phyloP scores from a whole-genome alignment of 2,797 vertebrate genomes.

The Darevskia mixta region DNA sequence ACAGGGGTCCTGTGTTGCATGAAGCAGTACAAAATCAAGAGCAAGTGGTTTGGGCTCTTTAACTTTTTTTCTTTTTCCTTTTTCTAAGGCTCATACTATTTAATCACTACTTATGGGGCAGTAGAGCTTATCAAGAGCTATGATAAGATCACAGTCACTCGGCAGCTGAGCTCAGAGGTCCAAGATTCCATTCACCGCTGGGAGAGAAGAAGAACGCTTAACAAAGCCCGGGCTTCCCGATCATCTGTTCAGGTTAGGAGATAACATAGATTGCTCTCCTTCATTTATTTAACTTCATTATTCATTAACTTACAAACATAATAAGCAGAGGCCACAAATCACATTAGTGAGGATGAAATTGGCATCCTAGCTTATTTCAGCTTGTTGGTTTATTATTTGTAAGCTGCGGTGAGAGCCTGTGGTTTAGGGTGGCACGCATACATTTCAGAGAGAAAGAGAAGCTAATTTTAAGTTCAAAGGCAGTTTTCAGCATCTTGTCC shows the following conservation, averaged over 20 bases:
- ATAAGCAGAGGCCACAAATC: neutral
- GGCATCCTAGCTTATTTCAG: neutral
- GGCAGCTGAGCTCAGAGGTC: conserved; percentile 93
- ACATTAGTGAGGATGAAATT: neutral
- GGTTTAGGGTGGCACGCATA: neutral
- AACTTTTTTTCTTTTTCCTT: neutral
- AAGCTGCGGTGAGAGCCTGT: neutral
- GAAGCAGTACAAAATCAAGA: conserved; percentile 6
- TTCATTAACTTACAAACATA: neutral
- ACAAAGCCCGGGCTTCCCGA: conserved; percentile 86
- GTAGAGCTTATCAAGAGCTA: conserved; percentile 96
- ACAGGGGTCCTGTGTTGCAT: neutral
- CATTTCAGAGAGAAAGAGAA: neutral
- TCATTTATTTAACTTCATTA: too few species aligned
- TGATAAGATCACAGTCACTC: conserved; percentile 90
- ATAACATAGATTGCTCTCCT: neutral
- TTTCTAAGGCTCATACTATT: conserved; percentile 92
- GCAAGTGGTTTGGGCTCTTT: neutral
- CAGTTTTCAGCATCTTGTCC: neutral
- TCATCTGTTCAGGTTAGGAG: conserved; percentile 88
- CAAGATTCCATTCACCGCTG: conserved; percentile 98
- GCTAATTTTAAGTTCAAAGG: neutral
- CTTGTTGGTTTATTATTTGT: neutral
- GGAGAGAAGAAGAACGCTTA: conserved; percentile 93
- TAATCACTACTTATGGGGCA: conserved; percentile 96